These are phyloP conservation scores for Leuciscus waleckii DNA, from an alignment of 2,797 vertebrate species.

Conservation along the genomic window DNA sequence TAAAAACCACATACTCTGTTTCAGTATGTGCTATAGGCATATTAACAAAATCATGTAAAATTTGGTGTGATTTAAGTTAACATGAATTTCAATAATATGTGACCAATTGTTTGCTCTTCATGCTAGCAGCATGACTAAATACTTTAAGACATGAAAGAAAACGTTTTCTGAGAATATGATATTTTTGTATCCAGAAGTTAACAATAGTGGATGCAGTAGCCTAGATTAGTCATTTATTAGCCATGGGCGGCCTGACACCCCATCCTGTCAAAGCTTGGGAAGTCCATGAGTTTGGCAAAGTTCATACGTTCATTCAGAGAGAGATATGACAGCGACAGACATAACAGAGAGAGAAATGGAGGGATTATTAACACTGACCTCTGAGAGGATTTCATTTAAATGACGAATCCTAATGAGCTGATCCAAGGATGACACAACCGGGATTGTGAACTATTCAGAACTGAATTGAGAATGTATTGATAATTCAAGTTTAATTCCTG, in stretches of 20 bases:
- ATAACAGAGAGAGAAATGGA: conserved; percentile 49
- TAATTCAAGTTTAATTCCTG: not conserved
- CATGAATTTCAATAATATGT: not conserved
- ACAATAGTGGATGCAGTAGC: conserved; percentile 3
- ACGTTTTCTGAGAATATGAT: not conserved
- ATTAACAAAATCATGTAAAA: not conserved
- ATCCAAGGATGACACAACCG: not conserved
- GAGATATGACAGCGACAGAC: conserved; percentile 34
- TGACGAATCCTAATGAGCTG: conserved; percentile 42
- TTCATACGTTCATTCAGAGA: conserved; percentile 12
- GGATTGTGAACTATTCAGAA: not conserved
- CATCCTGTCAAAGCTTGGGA: conserved; percentile 23
- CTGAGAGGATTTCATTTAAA: conserved; percentile 67
- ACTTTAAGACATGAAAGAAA: not conserved
- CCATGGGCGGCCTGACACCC: conserved; percentile 5
- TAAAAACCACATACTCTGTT: not conserved
- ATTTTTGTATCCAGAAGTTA: not conserved
- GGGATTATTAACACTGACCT: conserved; percentile 58
- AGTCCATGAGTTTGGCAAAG: conserved; percentile 14
- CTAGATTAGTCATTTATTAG: conserved; percentile 36
- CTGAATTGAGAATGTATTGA: not conserved
- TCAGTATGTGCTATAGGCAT: not conserved
- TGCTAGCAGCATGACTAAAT: not conserved
- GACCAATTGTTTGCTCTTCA: not conserved
- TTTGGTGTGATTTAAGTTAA: not conserved